Evolutionary conservation across 2,888 invertebrate species (phyloP).

Genomic region (Idaea biselata): DNA sequence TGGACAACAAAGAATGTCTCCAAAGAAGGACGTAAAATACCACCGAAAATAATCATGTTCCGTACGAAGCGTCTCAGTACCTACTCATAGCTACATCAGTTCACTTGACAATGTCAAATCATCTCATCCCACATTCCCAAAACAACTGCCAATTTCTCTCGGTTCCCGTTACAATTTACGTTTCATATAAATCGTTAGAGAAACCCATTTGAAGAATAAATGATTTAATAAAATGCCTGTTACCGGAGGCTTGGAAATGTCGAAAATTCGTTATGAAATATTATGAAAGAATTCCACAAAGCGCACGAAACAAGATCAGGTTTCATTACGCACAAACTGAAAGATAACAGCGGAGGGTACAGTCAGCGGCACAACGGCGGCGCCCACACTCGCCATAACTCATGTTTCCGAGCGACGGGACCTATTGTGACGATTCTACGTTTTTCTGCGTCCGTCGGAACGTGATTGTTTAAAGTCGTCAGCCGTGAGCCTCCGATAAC

Average conservation of each 20-base stretch:
- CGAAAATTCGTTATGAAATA: constrained; percentile 1
- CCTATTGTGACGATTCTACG: constrained; percentile 54
- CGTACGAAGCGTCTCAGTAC: neutral
- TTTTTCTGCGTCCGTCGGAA: constrained; percentile 47
- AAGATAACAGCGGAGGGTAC: constrained; percentile 31
- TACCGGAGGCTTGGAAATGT: neutral
- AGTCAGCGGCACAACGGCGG: constrained; percentile 40
- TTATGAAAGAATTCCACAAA: neutral
- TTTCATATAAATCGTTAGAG: neutral
- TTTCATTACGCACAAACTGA: constrained; percentile 6
- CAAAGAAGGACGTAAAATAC: too few species aligned
- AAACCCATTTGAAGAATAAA: constrained; percentile 1
- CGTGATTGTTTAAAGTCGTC: constrained; percentile 71
- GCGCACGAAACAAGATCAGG: constrained; percentile 4
- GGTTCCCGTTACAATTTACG: neutral
- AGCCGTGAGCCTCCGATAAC: constrained; percentile 64
- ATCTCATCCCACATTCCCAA: neutral
- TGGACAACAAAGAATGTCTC: too few species aligned
- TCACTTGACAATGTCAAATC: neutral
- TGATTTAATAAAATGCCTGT: neutral
- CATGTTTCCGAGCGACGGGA: constrained; percentile 53
- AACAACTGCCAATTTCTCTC: neutral
- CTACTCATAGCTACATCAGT: neutral
- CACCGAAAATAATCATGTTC: neutral
- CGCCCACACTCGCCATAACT: constrained; percentile 47